Conservation (phyloP, 2,797 vertebrate species). For the Peromyscus attwateri region DNA sequence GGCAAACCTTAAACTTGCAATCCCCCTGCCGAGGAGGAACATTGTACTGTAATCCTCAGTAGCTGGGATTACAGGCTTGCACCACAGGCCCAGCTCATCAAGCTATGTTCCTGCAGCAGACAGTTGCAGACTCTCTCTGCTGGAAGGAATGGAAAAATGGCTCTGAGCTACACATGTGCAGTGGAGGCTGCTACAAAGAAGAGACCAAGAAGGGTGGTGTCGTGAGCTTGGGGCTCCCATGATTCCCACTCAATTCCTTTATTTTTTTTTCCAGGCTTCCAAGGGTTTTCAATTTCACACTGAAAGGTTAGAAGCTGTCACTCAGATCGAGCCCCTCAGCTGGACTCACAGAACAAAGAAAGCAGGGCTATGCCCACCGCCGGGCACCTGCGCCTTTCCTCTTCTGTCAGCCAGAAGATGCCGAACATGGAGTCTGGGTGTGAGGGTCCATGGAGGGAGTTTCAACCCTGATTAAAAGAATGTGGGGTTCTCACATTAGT, state of each 20-base stretch:
- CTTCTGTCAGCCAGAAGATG: neutral
- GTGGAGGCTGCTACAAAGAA: neutral
- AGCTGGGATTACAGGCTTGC: neutral
- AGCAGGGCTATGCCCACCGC: neutral
- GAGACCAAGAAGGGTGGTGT: neutral
- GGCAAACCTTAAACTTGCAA: neutral
- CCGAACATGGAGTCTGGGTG: neutral
- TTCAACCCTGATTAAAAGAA: conserved; percentile 22
- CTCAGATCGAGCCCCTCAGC: neutral
- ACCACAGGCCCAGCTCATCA: neutral
- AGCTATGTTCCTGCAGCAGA: neutral
- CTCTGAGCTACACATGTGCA: neutral
- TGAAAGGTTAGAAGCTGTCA: neutral
- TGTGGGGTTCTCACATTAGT: neutral
- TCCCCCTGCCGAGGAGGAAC: neutral
- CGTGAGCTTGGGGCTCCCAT: neutral
- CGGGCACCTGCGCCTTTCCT: neutral
- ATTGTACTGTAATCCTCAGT: too few species aligned
- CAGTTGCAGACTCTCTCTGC: neutral
- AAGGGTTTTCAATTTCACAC: neutral
- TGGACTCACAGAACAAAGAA: neutral
- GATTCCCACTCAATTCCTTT: neutral
- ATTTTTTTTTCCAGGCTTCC: neutral
- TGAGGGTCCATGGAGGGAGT: neutral
- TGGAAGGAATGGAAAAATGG: neutral